A percentile compares a stretch with the other conserved stretches of the same genome.
Evolutionary conservation across 2,113 vertebrate species (phyloP).

Genomic region (Lepisosteus osseus): DNA sequence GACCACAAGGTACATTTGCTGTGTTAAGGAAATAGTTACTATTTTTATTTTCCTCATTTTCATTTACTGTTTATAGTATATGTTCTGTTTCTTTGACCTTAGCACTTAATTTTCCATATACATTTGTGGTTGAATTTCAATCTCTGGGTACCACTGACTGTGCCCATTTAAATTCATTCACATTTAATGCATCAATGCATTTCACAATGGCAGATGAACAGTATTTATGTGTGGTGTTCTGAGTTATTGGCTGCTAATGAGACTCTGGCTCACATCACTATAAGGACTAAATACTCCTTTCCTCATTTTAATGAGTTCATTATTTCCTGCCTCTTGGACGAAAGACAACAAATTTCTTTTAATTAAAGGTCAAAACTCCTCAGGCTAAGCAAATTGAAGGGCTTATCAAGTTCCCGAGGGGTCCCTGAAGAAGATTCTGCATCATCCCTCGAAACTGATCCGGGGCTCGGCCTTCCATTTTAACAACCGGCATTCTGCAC

Average conservation of each 20-base stretch:
- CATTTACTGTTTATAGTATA: no score
- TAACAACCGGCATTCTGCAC: slow-evolving; percentile 9
- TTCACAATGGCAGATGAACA: slow-evolving; percentile 67
- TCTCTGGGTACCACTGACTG: not conserved
- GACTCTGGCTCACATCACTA: slow-evolving; percentile 61
- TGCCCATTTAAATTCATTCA: slow-evolving; percentile 69
- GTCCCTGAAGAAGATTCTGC: slow-evolving; percentile 40
- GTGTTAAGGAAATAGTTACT: no score
- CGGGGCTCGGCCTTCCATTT: not conserved
- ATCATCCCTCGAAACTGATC: slow-evolving; percentile 40
- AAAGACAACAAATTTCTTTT: slow-evolving; percentile 83
- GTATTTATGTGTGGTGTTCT: slow-evolving; percentile 76
- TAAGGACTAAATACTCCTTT: slow-evolving; percentile 71
- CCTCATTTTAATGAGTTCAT: slow-evolving; percentile 94
- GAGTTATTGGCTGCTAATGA: slow-evolving; percentile 77
- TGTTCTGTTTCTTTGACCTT: no score
- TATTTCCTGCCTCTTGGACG: slow-evolving; percentile 88
- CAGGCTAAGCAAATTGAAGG: slow-evolving; percentile 56
- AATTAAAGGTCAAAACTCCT: slow-evolving; percentile 80
- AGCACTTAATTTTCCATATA: no score
- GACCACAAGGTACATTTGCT: no score
- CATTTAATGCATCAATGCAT: slow-evolving; percentile 71
- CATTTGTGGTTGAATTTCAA: not conserved
- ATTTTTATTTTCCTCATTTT: no score
- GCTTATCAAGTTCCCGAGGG: slow-evolving; percentile 60